A percentile compares a stretch with the other conserved stretches of the same genome.
phyloP scores from a whole-genome alignment of 2,888 invertebrate species.

The Pyralis farinalis region DNA sequence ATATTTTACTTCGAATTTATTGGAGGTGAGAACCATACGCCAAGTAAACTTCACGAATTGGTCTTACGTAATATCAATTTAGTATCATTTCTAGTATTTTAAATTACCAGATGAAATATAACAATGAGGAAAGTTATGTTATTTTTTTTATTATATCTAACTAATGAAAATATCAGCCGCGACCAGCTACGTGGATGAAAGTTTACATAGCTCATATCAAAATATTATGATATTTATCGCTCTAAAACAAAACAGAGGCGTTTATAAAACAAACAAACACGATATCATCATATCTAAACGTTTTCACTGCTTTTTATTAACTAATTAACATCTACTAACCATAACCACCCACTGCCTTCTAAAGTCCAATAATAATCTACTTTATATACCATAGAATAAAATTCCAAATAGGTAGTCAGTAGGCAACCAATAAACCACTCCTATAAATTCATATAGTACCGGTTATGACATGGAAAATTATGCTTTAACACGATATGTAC shows the following conservation, averaged over 20 bases:
- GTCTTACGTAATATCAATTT: too few relatives aligned
- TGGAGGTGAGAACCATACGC: too few relatives aligned
- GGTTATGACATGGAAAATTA: slow-evolving; percentile 6
- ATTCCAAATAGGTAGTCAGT: slow-evolving; percentile 2
- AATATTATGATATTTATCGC: slow-evolving; percentile 15
- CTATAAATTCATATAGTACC: slow-evolving; percentile 20
- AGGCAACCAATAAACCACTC: slow-evolving; percentile 18
- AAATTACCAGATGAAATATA: too few relatives aligned
- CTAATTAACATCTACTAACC: slow-evolving; percentile 22
- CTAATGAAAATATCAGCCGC: background rate
- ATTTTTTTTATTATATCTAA: too few relatives aligned
- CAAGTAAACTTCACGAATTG: too few relatives aligned
- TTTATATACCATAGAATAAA: slow-evolving; percentile 1
- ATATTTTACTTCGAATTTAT: too few relatives aligned
- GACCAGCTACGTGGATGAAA: slow-evolving; percentile 2
- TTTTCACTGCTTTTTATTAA: slow-evolving; percentile 15
- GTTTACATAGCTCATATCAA: slow-evolving; percentile 13
- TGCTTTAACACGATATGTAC: background rate
- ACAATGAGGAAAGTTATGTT: too few relatives aligned
- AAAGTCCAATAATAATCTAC: background rate
- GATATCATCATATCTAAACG: slow-evolving; percentile 18
- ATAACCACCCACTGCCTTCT: slow-evolving; percentile 18
- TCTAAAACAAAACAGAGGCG: slow-evolving; percentile 13
- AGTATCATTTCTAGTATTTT: too few relatives aligned
- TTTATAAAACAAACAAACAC: slow-evolving; percentile 18